These are phyloP conservation scores for Nothobranchius kuhntae DNA, from an alignment of 2,113 vertebrate species.

Conservation along the genomic window DNA sequence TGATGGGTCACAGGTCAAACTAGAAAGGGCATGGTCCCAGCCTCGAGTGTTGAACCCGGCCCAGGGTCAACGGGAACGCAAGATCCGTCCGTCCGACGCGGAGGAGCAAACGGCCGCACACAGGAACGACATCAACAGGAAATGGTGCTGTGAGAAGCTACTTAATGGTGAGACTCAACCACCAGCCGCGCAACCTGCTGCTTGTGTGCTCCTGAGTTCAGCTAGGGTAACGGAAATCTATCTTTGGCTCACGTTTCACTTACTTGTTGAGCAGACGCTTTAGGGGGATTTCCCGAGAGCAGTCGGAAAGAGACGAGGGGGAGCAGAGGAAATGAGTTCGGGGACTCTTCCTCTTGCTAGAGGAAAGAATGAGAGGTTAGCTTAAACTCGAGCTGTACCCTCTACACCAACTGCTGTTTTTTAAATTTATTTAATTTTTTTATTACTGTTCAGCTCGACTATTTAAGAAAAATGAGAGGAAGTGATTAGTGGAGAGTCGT, in stretches of 20 bases:
- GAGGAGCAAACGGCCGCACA: slow-evolving; percentile 87
- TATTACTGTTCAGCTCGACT: slow-evolving; percentile 27
- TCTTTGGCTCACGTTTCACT: slow-evolving; percentile 70
- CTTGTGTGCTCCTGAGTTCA: slow-evolving; percentile 50
- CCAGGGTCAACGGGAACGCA: slow-evolving; percentile 71
- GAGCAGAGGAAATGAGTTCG: slow-evolving; percentile 55
- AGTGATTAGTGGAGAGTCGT: slow-evolving; percentile 48
- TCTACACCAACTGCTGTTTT: background rate
- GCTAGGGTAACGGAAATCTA: slow-evolving; percentile 70
- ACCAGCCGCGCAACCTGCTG: slow-evolving; percentile 36
- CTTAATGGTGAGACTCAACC: slow-evolving; percentile 83
- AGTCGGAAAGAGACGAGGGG: slow-evolving; percentile 9
- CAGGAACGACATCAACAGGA: slow-evolving; percentile 90
- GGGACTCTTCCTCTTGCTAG: slow-evolving; percentile 50
- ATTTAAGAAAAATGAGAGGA: slow-evolving; percentile 1
- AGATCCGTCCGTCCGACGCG: slow-evolving; percentile 69
- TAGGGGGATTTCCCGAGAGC: slow-evolving; percentile 65
- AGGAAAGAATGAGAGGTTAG: slow-evolving; percentile 28
- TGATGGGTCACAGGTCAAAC: slow-evolving; percentile 79
- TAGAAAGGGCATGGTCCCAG: slow-evolving; percentile 69
- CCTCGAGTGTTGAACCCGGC: slow-evolving; percentile 4
- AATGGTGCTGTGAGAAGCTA: slow-evolving; percentile 89
- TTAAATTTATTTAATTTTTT: background rate
- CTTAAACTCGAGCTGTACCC: background rate
- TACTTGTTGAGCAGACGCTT: slow-evolving; percentile 65